These are phyloP conservation scores for Dendroctonus valens DNA, from an alignment of 1,140 invertebrate genomes.

Conservation along the genomic window DNA sequence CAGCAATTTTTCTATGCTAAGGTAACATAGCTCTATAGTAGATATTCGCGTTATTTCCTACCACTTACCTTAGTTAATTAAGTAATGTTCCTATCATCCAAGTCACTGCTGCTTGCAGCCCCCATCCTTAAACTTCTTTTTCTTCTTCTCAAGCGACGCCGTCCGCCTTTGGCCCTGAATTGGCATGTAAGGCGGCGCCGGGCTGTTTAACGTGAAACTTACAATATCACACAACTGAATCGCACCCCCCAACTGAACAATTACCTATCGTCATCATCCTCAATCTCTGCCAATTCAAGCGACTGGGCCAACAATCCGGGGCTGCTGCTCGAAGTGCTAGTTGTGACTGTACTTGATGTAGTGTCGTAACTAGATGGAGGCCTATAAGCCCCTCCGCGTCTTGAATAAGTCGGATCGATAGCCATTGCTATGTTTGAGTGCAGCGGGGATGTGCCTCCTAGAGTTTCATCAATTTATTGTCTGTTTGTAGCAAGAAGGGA, in stretches of 20 bases:
- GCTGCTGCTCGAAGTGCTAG: slow-evolving; percentile 47
- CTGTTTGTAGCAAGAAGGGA: background rate
- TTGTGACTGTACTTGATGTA: slow-evolving; percentile 45
- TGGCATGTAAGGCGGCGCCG: slow-evolving; percentile 72
- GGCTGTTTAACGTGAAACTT: slow-evolving; percentile 33
- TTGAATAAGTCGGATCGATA: slow-evolving; percentile 60
- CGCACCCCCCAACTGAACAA: background rate
- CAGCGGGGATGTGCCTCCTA: slow-evolving; percentile 35
- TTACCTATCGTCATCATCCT: slow-evolving; percentile 50
- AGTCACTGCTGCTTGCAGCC: slow-evolving; percentile 49
- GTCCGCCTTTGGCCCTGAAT: slow-evolving; percentile 73
- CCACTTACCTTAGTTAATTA: slow-evolving; percentile 7
- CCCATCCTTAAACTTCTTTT: slow-evolving; percentile 49
- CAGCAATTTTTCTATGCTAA: too few relatives aligned
- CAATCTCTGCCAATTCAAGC: slow-evolving; percentile 45
- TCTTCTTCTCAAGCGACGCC: slow-evolving; percentile 56
- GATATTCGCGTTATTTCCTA: too few relatives aligned
- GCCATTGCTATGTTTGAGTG: slow-evolving; percentile 59
- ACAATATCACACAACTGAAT: background rate
- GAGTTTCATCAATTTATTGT: background rate
- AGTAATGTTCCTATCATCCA: slow-evolving; percentile 5
- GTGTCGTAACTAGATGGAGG: slow-evolving; percentile 46
- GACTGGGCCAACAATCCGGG: slow-evolving; percentile 44
- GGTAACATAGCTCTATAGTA: too few relatives aligned
- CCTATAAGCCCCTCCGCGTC: slow-evolving; percentile 47